These are phyloP conservation scores for Acrocephalus arundinaceus DNA, from an alignment of 2,113 vertebrate species.

Conservation along the genomic window DNA sequence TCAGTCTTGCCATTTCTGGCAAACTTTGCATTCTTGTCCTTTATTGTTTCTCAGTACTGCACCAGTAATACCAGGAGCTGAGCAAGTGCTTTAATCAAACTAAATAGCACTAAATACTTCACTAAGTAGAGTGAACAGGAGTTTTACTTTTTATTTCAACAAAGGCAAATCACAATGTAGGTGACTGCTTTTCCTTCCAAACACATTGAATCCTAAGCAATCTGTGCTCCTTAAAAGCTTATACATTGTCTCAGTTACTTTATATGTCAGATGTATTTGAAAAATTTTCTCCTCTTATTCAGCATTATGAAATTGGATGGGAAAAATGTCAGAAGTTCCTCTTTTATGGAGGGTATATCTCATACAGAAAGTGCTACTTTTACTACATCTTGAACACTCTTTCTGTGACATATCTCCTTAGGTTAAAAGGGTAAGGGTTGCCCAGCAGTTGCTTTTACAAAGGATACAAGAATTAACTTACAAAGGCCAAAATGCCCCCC, in stretches of 20 bases:
- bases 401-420: neutral
- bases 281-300: neutral
- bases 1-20: neutral
- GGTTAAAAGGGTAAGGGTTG: neutral
- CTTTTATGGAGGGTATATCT: neutral
- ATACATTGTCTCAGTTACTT: neutral
- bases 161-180: neutral
- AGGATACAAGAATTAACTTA: neutral
- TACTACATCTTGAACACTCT: neutral
- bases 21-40: rapidly evolving
- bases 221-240: neutral
- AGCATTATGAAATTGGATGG: neutral
- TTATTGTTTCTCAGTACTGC: neutral
- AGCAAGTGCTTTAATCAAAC: neutral
- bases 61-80: neutral
- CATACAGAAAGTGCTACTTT: neutral
- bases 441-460: neutral
- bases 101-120: neutral
- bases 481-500: rapidly evolving
- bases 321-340: constrained; percentile 25
- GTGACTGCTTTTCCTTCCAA: neutral
- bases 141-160: neutral
- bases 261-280: neutral
- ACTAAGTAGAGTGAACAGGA: neutral
- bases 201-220: neutral